A percentile compares a stretch with the other conserved stretches of the same genome.
Evolutionary conservation across 1,140 invertebrate species (phyloP).

Genomic region (Octopus sinensis): DNA sequence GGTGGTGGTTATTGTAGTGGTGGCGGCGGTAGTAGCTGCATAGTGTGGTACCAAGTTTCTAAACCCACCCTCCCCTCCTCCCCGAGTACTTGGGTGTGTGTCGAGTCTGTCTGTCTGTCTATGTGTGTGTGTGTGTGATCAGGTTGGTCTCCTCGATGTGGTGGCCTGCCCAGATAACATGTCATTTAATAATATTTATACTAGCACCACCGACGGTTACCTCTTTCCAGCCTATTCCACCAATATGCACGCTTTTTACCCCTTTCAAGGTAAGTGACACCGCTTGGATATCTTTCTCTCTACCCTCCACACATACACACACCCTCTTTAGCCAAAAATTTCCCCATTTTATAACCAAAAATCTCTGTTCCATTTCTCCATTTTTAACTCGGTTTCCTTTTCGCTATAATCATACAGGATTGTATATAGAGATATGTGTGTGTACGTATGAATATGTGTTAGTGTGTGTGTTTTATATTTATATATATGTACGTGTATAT

Average conservation of each 20-base stretch:
- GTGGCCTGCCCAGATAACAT: slow-evolving; percentile 13
- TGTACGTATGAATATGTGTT: not conserved
- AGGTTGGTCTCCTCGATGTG: slow-evolving; percentile 5
- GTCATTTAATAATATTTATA: slow-evolving; percentile 26
- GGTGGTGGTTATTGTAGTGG: not conserved
- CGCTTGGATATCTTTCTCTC: not conserved
- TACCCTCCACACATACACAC: not conserved
- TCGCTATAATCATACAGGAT: too few relatives aligned
- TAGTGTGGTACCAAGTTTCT: not conserved
- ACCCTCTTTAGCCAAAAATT: not conserved
- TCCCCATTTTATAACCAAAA: too few relatives aligned
- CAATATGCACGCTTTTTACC: slow-evolving; percentile 13
- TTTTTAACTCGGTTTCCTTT: too few relatives aligned
- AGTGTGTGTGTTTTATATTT: not conserved
- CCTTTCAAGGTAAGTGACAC: slow-evolving; percentile 22
- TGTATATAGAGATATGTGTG: not conserved
- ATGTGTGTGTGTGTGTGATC: slow-evolving; percentile 7
- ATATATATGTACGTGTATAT: not conserved
- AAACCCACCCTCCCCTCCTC: not conserved
- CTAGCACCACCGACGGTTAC: slow-evolving; percentile 5
- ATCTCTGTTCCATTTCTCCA: too few relatives aligned
- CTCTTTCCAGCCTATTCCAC: slow-evolving; percentile 16
- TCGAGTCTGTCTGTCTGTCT: not conserved
- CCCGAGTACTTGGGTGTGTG: slow-evolving; percentile 3
- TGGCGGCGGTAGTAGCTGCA: not conserved